phyloP scores from a whole-genome alignment of 2,113 vertebrate species.

The Apodemus speciosus region DNA sequence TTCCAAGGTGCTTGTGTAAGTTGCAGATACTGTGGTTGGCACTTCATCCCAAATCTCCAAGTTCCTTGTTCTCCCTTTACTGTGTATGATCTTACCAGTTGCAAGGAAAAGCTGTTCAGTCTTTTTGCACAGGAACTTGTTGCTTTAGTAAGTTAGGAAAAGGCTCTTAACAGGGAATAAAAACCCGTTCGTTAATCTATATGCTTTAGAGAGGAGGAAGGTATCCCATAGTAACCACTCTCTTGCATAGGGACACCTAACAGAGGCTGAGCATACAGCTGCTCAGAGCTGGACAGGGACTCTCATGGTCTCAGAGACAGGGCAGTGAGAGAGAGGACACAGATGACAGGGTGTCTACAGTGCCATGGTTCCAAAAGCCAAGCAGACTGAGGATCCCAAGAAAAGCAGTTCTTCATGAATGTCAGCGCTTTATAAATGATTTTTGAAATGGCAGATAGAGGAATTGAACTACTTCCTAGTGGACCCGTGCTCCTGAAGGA shows the following conservation, averaged over 20 bases:
- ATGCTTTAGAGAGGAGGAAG: conserved; percentile 78
- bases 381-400: conserved; percentile 71
- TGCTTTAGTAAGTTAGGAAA: conserved; percentile 85
- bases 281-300: not conserved
- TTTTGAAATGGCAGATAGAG: conserved; percentile 63
- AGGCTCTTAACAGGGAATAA: conserved; percentile 81
- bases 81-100: conserved; percentile 70
- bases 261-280: not conserved
- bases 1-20: too few species aligned
- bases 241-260: not conserved
- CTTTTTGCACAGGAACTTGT: conserved; percentile 84
- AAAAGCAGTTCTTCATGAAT: not conserved
- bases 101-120: conserved; percentile 78
- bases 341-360: not conserved
- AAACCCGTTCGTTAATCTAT: conserved; percentile 34
- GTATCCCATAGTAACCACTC: not conserved
- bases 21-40: not conserved
- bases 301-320: not conserved
- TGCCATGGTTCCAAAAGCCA: conserved; percentile 72
- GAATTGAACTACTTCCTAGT: not conserved
- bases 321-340: not conserved
- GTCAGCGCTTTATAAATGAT: conserved; percentile 69
- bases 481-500: not conserved
- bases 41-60: conserved; percentile 73
- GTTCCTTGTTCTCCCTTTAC: conserved; percentile 72